These are phyloP conservation scores for Tragopan temminckii DNA, from an alignment of 2,797 vertebrate species.

Conservation along the genomic window DNA sequence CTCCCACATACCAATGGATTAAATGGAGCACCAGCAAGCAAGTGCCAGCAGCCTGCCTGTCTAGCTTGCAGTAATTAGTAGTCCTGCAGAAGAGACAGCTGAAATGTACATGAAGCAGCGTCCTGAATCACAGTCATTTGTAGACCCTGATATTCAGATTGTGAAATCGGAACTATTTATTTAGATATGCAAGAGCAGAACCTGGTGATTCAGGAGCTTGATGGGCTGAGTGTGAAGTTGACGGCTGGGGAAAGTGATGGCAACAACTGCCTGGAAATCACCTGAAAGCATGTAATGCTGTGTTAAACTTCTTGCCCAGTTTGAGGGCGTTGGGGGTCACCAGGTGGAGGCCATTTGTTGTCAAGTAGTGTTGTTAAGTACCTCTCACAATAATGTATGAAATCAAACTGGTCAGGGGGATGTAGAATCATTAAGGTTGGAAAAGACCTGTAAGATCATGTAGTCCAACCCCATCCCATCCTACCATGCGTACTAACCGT, in stretches of 20 bases:
- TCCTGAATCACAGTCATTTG: conserved; percentile 9
- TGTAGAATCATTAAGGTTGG: too few species aligned
- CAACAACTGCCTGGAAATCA: background rate
- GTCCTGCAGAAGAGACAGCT: background rate
- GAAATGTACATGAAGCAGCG: background rate
- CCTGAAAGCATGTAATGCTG: background rate
- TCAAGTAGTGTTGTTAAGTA: background rate
- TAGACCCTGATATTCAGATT: background rate
- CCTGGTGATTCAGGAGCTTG: background rate
- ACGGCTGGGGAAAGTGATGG: background rate
- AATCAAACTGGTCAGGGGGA: background rate
- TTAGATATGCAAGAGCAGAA: background rate
- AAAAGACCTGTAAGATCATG: too few species aligned
- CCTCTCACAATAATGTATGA: background rate
- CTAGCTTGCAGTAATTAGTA: background rate
- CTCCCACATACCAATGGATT: background rate
- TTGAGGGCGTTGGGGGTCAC: background rate
- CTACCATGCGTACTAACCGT: too few species aligned
- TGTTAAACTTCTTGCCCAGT: background rate
- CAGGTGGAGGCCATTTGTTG: background rate
- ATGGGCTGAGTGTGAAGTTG: background rate
- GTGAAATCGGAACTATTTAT: background rate
- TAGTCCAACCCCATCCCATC: too few species aligned
- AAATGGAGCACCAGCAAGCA: background rate
- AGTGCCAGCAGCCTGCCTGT: background rate